Percentiles rank a stretch among this genome's conserved stretches.
phyloP scores from a whole-genome alignment of 2,888 invertebrate genomes.

The Parapristionchus giblindavisi region DNA sequence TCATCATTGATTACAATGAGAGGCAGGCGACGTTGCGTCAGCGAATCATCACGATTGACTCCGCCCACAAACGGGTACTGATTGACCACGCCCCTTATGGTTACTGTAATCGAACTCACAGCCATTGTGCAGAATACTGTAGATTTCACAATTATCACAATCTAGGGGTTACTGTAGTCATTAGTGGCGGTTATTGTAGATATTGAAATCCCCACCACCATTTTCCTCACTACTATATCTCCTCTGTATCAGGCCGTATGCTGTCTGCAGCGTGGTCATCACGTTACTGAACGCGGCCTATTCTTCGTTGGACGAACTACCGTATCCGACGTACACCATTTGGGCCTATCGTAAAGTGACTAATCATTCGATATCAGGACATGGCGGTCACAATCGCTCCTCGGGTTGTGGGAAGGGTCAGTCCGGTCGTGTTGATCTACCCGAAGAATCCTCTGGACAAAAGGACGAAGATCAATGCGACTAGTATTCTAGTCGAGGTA shows the following conservation, averaged over 20 bases:
- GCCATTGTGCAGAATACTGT: too few species aligned
- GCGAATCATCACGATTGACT: conserved; percentile 19
- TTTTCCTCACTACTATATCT: too few species aligned
- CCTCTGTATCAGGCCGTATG: not conserved
- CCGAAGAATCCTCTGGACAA: conserved; percentile 26
- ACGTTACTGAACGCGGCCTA: not conserved
- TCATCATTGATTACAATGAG: conserved; percentile 28
- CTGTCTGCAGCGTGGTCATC: conserved; percentile 5
- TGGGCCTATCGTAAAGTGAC: not conserved
- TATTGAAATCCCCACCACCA: too few species aligned
- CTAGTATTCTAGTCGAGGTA: conserved; percentile 8
- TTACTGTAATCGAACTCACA: too few species aligned
- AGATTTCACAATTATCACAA: too few species aligned
- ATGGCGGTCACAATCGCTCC: conserved; percentile 15
- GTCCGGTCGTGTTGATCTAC: conserved; percentile 8
- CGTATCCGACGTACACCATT: conserved; percentile 12
- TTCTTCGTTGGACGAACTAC: conserved; percentile 14
- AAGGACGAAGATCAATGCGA: not conserved
- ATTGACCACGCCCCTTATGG: too few species aligned
- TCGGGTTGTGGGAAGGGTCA: not conserved
- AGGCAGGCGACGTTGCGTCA: conserved; percentile 4
- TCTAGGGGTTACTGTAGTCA: too few species aligned
- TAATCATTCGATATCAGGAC: not conserved
- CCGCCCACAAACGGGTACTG: conserved; percentile 6
- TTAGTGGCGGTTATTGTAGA: too few species aligned